Conservation (phyloP, 1,140 invertebrate genomes). For the Phymorhynchus buccinoides region DNA sequence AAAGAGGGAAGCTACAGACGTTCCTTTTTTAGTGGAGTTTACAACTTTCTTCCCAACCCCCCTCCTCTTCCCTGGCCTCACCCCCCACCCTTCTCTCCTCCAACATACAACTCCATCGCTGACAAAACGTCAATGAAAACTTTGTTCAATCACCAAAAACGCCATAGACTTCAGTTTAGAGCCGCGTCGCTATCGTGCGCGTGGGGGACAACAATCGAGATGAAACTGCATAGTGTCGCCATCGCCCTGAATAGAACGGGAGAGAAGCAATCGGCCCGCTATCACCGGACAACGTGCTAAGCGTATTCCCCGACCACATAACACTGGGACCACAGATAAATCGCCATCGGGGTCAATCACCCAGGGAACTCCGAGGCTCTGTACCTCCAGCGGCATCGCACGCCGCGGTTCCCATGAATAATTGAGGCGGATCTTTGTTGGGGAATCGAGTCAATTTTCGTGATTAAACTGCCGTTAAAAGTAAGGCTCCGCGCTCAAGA, state of each 20-base stretch:
- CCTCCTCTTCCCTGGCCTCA: no score
- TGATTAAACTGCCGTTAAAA: slow-evolving; percentile 46
- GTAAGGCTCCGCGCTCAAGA: not conserved
- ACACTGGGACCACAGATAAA: not conserved
- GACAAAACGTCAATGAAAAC: not conserved
- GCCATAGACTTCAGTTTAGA: not conserved
- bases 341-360: not conserved
- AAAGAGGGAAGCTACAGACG: no score
- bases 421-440: slow-evolving; percentile 28
- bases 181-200: not conserved
- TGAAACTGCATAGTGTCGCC: not conserved
- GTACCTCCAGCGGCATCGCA: not conserved
- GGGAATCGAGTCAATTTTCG: slow-evolving; percentile 43
- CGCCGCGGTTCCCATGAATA: slow-evolving; percentile 10
- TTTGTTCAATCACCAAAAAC: not conserved
- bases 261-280: not conserved
- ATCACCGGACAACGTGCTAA: not conserved
- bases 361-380: not conserved
- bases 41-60: no score
- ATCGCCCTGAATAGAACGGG: not conserved
- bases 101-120: not conserved
- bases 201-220: not conserved
- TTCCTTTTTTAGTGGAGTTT: no score
- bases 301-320: not conserved
- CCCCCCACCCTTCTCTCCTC: no score